A percentile compares a stretch with the other conserved stretches of the same genome.
phyloP scores from a whole-genome alignment of 2,113 vertebrate genomes.

The Camelus bactrianus region DNA sequence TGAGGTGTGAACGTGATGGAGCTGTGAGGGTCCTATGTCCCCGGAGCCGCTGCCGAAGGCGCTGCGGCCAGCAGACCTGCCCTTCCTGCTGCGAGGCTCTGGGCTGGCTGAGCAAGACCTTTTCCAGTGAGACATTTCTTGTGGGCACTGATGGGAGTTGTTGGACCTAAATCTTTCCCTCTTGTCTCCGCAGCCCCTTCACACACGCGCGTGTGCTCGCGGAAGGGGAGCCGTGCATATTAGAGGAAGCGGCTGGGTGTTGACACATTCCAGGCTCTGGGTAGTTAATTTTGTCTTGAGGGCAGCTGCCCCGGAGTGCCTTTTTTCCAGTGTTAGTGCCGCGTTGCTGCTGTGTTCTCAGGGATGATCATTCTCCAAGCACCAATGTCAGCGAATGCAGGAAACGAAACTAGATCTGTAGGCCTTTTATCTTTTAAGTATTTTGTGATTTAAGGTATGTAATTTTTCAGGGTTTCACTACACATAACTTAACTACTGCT shows the following conservation, averaged over 20 bases:
- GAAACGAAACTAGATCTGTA: background rate
- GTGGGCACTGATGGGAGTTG: background rate
- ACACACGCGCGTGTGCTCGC: accelerated
- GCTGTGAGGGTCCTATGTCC: too few species aligned
- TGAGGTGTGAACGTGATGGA: too few species aligned
- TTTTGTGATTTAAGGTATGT: background rate
- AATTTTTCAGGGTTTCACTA: background rate
- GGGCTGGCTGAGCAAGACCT: too few species aligned
- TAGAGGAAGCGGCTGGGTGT: background rate
- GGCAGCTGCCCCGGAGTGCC: background rate
- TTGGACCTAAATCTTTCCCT: background rate
- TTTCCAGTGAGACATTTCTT: background rate
- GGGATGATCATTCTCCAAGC: background rate
- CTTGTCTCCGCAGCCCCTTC: background rate
- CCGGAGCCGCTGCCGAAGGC: too few species aligned
- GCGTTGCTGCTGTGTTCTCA: too few species aligned
- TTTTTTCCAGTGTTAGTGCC: too few species aligned
- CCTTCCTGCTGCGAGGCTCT: too few species aligned
- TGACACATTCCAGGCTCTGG: accelerated
- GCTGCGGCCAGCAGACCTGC: too few species aligned
- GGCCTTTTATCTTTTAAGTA: background rate
- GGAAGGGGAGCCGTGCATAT: accelerated
- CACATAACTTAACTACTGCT: background rate
- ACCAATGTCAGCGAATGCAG: background rate
- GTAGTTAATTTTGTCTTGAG: accelerated